Evolutionary conservation across 35 echinoderm and acorn worm genomes (phyloP).

Genomic region (Ophioderma brevispina): DNA sequence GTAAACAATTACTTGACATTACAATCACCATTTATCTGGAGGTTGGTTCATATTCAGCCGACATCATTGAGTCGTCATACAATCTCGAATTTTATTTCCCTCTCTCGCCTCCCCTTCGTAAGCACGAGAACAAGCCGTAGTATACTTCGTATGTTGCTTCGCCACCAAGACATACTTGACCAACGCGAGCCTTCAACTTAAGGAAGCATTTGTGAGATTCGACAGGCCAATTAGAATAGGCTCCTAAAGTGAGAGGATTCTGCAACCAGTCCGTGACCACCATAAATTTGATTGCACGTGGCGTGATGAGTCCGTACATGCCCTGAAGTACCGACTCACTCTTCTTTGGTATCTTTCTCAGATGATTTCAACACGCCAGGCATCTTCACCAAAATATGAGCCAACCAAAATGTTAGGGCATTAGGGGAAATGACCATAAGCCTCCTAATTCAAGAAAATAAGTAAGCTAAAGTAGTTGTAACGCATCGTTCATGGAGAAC

Average conservation of each 20-base stretch:
- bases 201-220: slow-evolving; percentile 20
- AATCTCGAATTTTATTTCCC: background rate
- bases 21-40: too few relatives aligned
- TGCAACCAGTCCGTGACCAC: slow-evolving; percentile 26
- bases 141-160: slow-evolving; percentile 10
- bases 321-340: slow-evolving; percentile 11
- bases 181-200: slow-evolving; percentile 17
- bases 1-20: too few relatives aligned
- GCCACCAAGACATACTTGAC: slow-evolving; percentile 37
- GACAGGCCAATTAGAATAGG: slow-evolving; percentile 32
- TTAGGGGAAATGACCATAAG: slow-evolving; percentile 25
- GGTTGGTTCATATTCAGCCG: background rate
- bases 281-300: background rate
- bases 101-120: background rate
- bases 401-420: slow-evolving; percentile 35
- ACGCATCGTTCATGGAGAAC: slow-evolving; percentile 9
- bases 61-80: background rate
- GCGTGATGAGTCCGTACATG: slow-evolving; percentile 32
- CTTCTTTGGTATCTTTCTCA: slow-evolving; percentile 1
- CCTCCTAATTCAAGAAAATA: slow-evolving; percentile 42
- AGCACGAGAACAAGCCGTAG: background rate
- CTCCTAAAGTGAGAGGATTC: slow-evolving; percentile 37
- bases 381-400: slow-evolving; percentile 2
- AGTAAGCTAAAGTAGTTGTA: slow-evolving; percentile 21
- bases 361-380: slow-evolving; percentile 29